A percentile compares a stretch with the other conserved stretches of the same genome.
Evolutionary conservation across 2,797 vertebrate genomes (phyloP).

Genomic region (Fistularia tabacaria): DNA sequence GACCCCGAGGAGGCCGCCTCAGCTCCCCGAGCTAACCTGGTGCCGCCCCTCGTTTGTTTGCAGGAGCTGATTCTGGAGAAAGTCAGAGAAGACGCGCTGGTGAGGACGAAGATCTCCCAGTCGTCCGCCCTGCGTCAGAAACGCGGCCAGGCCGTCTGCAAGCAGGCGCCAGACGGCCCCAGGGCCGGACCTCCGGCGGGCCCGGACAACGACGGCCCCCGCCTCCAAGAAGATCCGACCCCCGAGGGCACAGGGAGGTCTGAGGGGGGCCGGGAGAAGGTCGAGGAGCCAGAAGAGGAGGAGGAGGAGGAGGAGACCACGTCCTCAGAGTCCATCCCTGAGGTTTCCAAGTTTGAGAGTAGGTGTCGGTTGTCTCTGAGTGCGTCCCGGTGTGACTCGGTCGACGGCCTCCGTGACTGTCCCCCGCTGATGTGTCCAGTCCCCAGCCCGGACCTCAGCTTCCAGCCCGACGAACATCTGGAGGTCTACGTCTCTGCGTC

Average conservation of each 20-base stretch:
- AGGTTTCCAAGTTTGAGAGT: slow-evolving; percentile 84
- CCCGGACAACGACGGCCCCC: slow-evolving; percentile 24
- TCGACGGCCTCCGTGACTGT: background rate
- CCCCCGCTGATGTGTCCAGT: slow-evolving; percentile 70
- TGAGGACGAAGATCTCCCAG: slow-evolving; percentile 78
- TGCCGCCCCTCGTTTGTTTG: slow-evolving; percentile 1
- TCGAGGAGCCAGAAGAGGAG: slow-evolving; percentile 4
- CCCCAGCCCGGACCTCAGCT: slow-evolving; percentile 87
- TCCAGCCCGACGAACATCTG: slow-evolving; percentile 84
- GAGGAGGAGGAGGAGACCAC: slow-evolving; percentile 34
- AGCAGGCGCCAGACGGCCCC: slow-evolving; percentile 12
- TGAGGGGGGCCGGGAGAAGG: background rate
- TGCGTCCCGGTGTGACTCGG: no score
- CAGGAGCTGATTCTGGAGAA: slow-evolving; percentile 85
- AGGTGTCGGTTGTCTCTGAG: slow-evolving; percentile 32
- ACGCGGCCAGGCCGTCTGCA: slow-evolving; percentile 54
- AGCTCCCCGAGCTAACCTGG: no score
- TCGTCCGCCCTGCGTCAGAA: slow-evolving; percentile 73
- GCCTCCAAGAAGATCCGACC: slow-evolving; percentile 25
- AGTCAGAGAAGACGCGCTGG: slow-evolving; percentile 75
- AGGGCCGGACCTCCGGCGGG: slow-evolving; percentile 17
- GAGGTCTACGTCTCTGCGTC: slow-evolving; percentile 87
- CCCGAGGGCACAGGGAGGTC: slow-evolving; percentile 9
- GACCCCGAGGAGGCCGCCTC: no score
- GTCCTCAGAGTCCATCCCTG: slow-evolving; percentile 55